These are phyloP conservation scores for Mylabris phalerata DNA, from an alignment of 1,140 invertebrate genomes.

Conservation along the genomic window DNA sequence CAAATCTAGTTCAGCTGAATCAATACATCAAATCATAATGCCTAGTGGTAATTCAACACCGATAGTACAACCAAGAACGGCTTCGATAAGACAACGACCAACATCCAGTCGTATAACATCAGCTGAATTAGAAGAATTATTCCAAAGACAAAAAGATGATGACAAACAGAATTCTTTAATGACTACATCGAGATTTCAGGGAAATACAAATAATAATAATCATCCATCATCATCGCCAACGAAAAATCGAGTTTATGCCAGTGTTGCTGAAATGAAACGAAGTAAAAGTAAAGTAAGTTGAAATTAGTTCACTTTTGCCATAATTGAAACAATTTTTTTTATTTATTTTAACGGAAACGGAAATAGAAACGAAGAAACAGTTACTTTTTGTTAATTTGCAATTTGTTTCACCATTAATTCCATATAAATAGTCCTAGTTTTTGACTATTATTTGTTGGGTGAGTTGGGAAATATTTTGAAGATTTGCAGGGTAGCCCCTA, in stretches of 20 bases:
- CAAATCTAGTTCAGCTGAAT: constrained; percentile 74
- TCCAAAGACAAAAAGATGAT: constrained; percentile 67
- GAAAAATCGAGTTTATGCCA: constrained; percentile 77
- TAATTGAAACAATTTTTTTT: no score
- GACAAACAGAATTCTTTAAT: constrained; percentile 53
- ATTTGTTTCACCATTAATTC: no score
- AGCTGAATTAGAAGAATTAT: constrained; percentile 83
- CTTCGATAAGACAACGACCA: constrained; percentile 79
- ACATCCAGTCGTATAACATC: constrained; percentile 81
- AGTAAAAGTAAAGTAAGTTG: constrained; percentile 62
- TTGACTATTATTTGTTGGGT: no score
- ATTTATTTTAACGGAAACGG: no score
- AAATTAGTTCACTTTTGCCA: background rate
- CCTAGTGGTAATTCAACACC: constrained; percentile 45
- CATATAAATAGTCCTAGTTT: no score
- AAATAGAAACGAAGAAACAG: no score
- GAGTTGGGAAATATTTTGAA: no score
- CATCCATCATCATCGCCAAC: constrained; percentile 53
- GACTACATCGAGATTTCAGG: constrained; percentile 67
- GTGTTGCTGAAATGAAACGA: constrained; percentile 92
- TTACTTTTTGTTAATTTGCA: no score
- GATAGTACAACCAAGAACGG: constrained; percentile 63
- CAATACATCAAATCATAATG: constrained; percentile 57
- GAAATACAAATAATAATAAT: constrained; percentile 44
- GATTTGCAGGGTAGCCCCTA: no score